Evolutionary conservation across 2,113 vertebrate species (phyloP).

Genomic region (Bubo scandiacus): DNA sequence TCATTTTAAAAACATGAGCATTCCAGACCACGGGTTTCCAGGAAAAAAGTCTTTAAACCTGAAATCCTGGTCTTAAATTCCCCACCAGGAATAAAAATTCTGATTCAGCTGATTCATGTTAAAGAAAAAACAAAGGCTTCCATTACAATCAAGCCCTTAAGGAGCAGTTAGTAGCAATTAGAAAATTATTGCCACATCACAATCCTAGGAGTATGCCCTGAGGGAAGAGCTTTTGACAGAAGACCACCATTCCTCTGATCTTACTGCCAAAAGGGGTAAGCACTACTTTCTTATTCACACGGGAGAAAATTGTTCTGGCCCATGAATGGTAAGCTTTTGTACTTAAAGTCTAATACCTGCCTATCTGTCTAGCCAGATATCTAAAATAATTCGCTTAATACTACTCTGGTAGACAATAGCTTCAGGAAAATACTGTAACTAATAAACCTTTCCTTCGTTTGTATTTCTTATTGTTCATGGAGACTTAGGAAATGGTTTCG

Average conservation of each 20-base stretch:
- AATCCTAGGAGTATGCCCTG: neutral
- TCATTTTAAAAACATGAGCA: constrained; percentile 12
- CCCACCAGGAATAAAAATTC: neutral
- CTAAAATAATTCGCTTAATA: neutral
- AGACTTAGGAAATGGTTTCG: neutral
- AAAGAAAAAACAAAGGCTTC: constrained; percentile 19
- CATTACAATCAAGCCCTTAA: constrained; percentile 33
- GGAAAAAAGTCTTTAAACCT: constrained; percentile 35
- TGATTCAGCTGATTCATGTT: constrained; percentile 18
- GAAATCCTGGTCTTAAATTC: constrained; percentile 24
- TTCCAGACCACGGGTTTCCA: neutral
- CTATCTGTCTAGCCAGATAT: neutral
- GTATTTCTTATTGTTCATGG: neutral
- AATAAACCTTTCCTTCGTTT: neutral
- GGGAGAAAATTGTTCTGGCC: neutral
- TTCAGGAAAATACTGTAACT: neutral
- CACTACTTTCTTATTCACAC: neutral
- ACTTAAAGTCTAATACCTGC: neutral
- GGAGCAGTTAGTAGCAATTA: constrained; percentile 60
- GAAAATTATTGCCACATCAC: constrained; percentile 56
- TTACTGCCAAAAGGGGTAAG: neutral
- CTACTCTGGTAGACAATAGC: neutral
- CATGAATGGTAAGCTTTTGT: neutral
- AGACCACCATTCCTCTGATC: constrained; percentile 44
- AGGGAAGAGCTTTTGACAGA: constrained; percentile 22